Percentiles rank a stretch among this genome's conserved stretches.
phyloP scores from a whole-genome alignment of 2,888 invertebrate genomes.

The Sesia bembeciformis region DNA sequence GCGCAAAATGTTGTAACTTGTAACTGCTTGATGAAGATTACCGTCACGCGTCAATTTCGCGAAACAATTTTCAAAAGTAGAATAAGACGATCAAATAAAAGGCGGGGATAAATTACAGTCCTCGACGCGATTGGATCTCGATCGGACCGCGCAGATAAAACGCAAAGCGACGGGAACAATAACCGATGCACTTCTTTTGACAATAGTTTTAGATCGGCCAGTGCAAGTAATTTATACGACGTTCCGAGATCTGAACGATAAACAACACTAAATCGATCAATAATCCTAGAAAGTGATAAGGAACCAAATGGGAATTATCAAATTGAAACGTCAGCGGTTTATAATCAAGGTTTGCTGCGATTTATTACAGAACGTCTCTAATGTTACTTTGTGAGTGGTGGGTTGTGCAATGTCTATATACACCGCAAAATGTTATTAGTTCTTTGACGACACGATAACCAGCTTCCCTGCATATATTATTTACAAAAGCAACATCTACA shows the following conservation, averaged over 20 bases:
- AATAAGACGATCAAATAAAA: constrained; percentile 49
- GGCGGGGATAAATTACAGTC: constrained; percentile 53
- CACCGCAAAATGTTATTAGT: too few relatives aligned
- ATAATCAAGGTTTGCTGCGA: constrained; percentile 35
- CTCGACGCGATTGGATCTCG: constrained; percentile 30
- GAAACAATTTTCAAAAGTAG: constrained; percentile 51
- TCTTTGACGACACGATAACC: too few relatives aligned
- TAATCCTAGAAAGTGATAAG: constrained; percentile 59
- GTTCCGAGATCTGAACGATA: constrained; percentile 53
- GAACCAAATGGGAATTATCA: constrained; percentile 37
- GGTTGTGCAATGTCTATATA: background rate
- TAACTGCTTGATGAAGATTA: too few relatives aligned
- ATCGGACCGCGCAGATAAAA: constrained; percentile 49
- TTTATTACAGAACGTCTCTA: constrained; percentile 16
- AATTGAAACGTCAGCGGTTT: constrained; percentile 57
- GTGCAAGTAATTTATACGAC: constrained; percentile 47
- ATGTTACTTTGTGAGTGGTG: background rate
- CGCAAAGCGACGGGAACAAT: constrained; percentile 59
- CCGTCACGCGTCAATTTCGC: constrained; percentile 3
- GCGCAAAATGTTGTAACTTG: too few relatives aligned
- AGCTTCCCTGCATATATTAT: too few relatives aligned
- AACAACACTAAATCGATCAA: constrained; percentile 55
- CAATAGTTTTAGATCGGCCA: constrained; percentile 40
- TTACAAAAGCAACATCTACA: too few relatives aligned
- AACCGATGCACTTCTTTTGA: constrained; percentile 69